Evolutionary conservation across 1,140 invertebrate genomes (phyloP).

Genomic region (Lasaia peninsularis): DNA sequence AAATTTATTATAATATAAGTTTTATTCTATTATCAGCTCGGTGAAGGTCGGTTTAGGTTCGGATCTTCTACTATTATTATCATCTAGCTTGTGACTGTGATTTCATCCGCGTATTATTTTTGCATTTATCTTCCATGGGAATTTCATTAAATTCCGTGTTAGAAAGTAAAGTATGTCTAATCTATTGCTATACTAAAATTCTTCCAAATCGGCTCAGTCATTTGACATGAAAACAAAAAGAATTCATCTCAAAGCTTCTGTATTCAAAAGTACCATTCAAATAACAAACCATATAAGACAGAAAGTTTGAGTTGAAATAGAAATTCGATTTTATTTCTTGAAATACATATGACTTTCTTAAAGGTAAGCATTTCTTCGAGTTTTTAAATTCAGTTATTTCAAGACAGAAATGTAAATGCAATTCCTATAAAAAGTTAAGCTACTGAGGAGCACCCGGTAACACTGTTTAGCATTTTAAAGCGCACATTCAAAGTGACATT

Average conservation of each 20-base stretch:
- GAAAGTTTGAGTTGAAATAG: neutral
- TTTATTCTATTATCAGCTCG: too few species aligned
- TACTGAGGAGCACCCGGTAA: slow-evolving; percentile 9
- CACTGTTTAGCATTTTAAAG: slow-evolving; percentile 20
- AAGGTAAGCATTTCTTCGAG: neutral
- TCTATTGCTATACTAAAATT: neutral
- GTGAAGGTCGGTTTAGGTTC: too few species aligned
- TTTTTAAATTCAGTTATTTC: slow-evolving; percentile 5
- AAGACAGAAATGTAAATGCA: slow-evolving; percentile 15
- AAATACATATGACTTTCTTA: slow-evolving; percentile 4
- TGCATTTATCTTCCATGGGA: too few species aligned
- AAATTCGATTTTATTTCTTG: neutral
- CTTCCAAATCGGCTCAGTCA: too few species aligned
- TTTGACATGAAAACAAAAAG: too few species aligned
- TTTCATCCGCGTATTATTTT: too few species aligned
- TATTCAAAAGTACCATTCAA: too few species aligned
- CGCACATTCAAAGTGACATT: slow-evolving; percentile 20
- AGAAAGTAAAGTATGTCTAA: neutral
- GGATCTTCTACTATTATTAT: too few species aligned
- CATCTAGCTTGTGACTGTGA: too few species aligned
- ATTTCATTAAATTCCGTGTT: too few species aligned
- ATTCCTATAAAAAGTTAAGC: slow-evolving; percentile 22
- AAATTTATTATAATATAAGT: too few species aligned
- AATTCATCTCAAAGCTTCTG: too few species aligned
- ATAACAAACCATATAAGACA: neutral